Percentiles rank a stretch among this genome's conserved stretches.
Conservation (phyloP, 2,888 invertebrate species). For the Drosophila monieri region DNA sequence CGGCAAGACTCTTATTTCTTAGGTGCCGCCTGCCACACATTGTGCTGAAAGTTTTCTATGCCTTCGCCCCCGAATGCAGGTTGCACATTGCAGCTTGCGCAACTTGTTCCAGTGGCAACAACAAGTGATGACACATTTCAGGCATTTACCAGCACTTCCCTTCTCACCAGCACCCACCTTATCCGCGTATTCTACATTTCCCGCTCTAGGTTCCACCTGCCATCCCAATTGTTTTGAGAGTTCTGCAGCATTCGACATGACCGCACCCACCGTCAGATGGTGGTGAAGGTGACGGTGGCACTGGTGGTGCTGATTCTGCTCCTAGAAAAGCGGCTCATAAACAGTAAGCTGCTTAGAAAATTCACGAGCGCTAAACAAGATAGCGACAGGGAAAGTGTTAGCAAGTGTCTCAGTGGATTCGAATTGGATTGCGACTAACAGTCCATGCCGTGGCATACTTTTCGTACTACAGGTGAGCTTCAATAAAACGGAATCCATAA, state of each 20-base stretch:
- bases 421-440: conserved; percentile 6
- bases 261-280: conserved; percentile 20
- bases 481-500: background rate
- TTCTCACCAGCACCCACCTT: background rate
- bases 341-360: conserved; percentile 73
- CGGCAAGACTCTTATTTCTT: conserved; percentile 16
- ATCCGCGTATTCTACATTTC: background rate
- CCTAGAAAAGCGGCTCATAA: conserved; percentile 72
- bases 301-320: conserved; percentile 44
- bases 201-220: conserved; percentile 15
- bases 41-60: conserved; percentile 61
- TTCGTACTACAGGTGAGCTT: conserved; percentile 15
- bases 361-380: conserved; percentile 57
- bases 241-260: conserved; percentile 35
- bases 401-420: conserved; percentile 12
- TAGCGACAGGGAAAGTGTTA: conserved; percentile 19
- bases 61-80: conserved; percentile 48
- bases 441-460: conserved; percentile 40
- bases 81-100: conserved; percentile 46
- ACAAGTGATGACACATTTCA: conserved; percentile 71
- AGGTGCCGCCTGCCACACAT: conserved; percentile 73
- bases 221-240: conserved; percentile 52
- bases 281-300: background rate
- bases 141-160: conserved; percentile 62
- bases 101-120: conserved; percentile 39